Evolutionary conservation across 2,888 invertebrate genomes (phyloP), one percentile per base, ranked within the genome.

Genomic region (Lathronympha strigana): DNA sequence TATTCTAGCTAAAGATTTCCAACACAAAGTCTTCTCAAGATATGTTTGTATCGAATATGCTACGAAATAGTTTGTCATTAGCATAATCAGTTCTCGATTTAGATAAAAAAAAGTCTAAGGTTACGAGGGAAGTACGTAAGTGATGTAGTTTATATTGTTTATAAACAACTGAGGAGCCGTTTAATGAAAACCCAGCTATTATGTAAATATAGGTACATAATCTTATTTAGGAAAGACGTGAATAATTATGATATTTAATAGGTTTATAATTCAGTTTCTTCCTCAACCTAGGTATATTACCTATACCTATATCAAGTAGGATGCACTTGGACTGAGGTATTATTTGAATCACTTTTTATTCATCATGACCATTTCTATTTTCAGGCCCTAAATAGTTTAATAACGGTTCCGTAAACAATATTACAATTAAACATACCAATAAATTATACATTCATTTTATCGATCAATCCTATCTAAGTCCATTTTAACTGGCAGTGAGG

Each of bases 101-200:
- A 58, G 63, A 64, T 64, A 31, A 51, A 64, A 64, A 36, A 51
- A 43, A 63, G 63, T 58, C 63, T 64, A 54, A 62, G 23, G 54
- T 53, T 62, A 54, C 47, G 19, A 33, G 45, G 53, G 47, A 54
- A 54, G 45, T 55, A 38, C 54, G 15, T 17, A 36, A 28, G 38
- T 54, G 45, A 53, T 36, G 28, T 36, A 28, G 36, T 53, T 43
- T 11, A 31, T 31, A 17, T 28, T 40, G 25, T 1, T 6, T 40
- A 40, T 55, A 13, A 55, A 40, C 55, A 38, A 38, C 17, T 17
- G 23, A 11, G 40, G 28, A 55, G 28, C 28, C 17, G 23, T 25
- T 17, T 40, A 17, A 28, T 55, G 40, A 17, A 40, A 28, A 19
- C 8, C 9, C 9, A 54, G 9, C 9, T 38, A 21, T 19, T 19